Evolutionary conservation across 2,888 invertebrate genomes (phyloP), one percentile per base, ranked within the genome.

Genomic region (Leptopilina syphax): DNA sequence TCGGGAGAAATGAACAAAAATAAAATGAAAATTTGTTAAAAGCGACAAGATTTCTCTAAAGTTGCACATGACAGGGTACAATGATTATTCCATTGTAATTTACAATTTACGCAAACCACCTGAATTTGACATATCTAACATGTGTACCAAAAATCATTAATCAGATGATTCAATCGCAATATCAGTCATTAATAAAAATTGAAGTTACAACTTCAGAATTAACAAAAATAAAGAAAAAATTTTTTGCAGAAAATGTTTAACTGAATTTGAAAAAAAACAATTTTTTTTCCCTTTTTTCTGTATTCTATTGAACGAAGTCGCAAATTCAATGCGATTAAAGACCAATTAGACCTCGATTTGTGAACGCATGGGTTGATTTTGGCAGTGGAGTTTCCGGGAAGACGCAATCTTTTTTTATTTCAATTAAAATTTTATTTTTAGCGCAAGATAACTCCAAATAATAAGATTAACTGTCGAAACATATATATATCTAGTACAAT

Each of bases 331-430:
- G n/a, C 54, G 57, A 57, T 57, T n/a, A 73, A 50, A 34, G 57
- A 73, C 34, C 54, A n/a, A 73, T 73, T 34, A 70, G 24, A 27
- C n/a, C 27, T 54, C 73, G 18, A 13, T 34, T 13, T 57, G 73
- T 57, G 73, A 73, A 73, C 73, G 73, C 73, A 73, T 73, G 73
- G 73, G 57, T 60, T 73, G 73, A 73, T 73, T 73, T 73, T 73
- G 57, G 57, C 57, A 73, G 73, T 73, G 73, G 34, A 34, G 34
- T 57, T 73, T 73, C n/a, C 13, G 34, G 57, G 57, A 73, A 57
- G 73, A 41, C 57, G n/a, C 73, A 54, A 18, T 73, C 57, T 8
- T 57, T 73, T 57, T 57, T 57, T 57, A 6, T 41, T 57, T 73
- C n/a, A 50, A n/a, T 27, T n/a, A 27, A 57, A 34, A 54, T 24